phyloP scores from a whole-genome alignment of 1,140 invertebrate species.

The Chelonus insularis region DNA sequence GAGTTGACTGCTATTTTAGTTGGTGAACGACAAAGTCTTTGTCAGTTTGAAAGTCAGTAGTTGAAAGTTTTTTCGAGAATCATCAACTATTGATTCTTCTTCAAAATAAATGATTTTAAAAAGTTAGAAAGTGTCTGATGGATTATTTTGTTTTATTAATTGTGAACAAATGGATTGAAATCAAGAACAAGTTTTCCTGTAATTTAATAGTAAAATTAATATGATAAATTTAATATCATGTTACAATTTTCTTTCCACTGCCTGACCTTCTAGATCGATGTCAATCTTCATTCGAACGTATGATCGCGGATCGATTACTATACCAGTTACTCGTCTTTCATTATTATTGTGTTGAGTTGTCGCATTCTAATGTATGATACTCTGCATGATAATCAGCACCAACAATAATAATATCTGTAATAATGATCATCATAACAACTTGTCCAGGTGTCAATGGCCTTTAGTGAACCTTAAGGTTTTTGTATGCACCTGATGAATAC shows the following conservation, averaged over 20 bases:
- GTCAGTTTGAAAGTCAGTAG: not conserved
- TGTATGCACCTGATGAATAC: not conserved
- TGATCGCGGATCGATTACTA: not conserved
- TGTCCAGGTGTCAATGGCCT: not conserved
- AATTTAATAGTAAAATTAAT: not conserved
- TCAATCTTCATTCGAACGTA: constrained; percentile 9
- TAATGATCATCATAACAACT: not conserved
- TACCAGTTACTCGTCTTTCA: not conserved
- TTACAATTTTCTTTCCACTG: not conserved
- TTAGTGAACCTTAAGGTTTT: not conserved
- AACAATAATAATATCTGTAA: not conserved
- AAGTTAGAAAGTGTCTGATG: not conserved
- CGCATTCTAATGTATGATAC: not conserved
- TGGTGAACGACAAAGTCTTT: not conserved
- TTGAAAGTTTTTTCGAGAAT: too few species aligned
- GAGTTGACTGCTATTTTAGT: not conserved
- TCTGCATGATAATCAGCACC: not conserved
- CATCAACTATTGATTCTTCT: too few species aligned
- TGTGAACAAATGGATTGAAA: too few species aligned
- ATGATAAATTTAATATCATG: not conserved
- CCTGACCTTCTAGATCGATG: constrained; percentile 9
- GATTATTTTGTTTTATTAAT: too few species aligned
- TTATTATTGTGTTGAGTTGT: too few species aligned
- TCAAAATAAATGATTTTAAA: not conserved
- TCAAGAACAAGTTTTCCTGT: not conserved